These are phyloP conservation scores for Colossoma macropomum DNA, from an alignment of 2,113 vertebrate species.

Conservation along the genomic window DNA sequence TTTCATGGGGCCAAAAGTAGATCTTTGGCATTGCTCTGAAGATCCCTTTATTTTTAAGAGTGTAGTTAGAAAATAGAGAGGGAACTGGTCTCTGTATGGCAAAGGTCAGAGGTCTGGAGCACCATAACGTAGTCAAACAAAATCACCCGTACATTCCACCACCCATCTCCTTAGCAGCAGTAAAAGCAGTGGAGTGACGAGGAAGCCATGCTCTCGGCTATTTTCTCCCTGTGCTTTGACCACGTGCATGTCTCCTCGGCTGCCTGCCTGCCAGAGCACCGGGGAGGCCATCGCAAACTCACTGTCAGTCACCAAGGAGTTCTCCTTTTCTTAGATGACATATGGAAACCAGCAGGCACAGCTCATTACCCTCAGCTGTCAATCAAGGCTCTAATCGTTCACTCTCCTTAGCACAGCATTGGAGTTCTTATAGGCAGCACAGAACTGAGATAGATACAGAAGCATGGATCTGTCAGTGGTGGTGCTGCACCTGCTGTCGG, in stretches of 20 bases:
- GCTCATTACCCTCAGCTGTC: slow-evolving; percentile 55
- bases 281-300: slow-evolving; percentile 34
- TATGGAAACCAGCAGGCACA: slow-evolving; percentile 33
- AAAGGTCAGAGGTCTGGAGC: background rate
- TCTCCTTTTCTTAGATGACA: slow-evolving; percentile 44
- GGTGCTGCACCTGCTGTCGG: background rate
- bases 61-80: no score
- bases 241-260: background rate
- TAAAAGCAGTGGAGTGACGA: background rate
- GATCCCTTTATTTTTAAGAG: no score
- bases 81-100: no score
- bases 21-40: no score
- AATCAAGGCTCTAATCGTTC: slow-evolving; percentile 52
- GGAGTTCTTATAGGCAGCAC: background rate
- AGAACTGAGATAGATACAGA: background rate
- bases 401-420: slow-evolving; percentile 37
- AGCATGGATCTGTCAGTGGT: background rate
- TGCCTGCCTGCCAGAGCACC: slow-evolving; percentile 1
- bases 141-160: background rate
- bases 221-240: background rate
- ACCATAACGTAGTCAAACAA: slow-evolving; percentile 1
- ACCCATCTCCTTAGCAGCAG: background rate
- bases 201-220: background rate
- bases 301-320: slow-evolving; percentile 42
- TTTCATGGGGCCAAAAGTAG: no score